A percentile compares a stretch with the other conserved stretches of the same genome.
Evolutionary conservation across 2,888 invertebrate species (phyloP).

Genomic region (Platynereis dumerilii): DNA sequence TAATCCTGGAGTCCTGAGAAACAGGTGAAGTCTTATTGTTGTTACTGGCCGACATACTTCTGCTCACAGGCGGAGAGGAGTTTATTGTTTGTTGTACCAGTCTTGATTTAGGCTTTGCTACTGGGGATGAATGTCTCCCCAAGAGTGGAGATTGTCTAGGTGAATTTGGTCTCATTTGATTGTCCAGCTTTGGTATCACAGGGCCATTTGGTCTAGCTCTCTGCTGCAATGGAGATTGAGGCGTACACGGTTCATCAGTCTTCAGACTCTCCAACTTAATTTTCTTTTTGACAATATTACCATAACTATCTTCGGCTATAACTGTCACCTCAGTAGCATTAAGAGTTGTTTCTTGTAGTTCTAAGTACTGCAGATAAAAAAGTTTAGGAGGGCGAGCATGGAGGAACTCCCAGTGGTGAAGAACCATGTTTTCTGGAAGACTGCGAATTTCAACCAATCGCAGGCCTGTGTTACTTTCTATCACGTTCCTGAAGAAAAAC

Average conservation of each 20-base stretch:
- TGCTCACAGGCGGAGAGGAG: no score
- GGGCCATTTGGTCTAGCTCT: no score
- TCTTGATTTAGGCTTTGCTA: no score
- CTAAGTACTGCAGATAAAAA: constrained; percentile 46
- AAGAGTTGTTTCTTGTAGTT: constrained; percentile 44
- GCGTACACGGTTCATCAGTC: background rate
- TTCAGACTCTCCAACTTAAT: constrained; percentile 44
- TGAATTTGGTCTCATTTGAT: no score
- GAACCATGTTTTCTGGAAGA: constrained; percentile 56
- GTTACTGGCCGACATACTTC: no score
- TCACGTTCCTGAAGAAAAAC: constrained; percentile 22
- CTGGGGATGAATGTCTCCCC: no score
- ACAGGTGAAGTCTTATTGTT: no score
- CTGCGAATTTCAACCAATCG: constrained; percentile 56
- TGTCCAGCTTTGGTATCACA: no score
- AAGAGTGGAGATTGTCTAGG: no score
- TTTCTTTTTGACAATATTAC: constrained; percentile 57
- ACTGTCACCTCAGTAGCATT: constrained; percentile 45
- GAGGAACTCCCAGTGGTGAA: constrained; percentile 61
- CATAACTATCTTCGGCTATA: constrained; percentile 51
- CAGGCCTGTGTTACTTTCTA: constrained; percentile 46
- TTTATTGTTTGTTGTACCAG: no score
- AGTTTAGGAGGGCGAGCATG: constrained; percentile 48
- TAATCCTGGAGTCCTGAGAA: no score
- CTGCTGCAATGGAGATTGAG: no score